Evolutionary conservation across 2,888 invertebrate species (phyloP).

Genomic region (Lamellibrachia columna): DNA sequence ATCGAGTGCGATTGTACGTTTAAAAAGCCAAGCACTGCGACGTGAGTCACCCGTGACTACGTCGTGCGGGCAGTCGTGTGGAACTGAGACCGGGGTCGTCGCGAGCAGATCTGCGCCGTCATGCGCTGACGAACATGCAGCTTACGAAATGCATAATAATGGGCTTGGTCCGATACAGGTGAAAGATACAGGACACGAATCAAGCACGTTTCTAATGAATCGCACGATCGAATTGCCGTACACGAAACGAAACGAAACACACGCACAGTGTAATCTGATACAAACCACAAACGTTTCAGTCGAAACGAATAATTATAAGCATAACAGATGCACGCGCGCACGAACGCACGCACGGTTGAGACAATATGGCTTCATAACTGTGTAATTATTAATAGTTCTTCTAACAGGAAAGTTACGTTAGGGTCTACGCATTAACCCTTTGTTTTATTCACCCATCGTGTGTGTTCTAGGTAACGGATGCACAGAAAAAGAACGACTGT

Average conservation of each 20-base stretch:
- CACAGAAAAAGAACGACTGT: background rate
- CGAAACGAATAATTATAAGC: background rate
- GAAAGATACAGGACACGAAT: background rate
- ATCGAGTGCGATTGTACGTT: background rate
- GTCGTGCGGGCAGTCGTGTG: background rate
- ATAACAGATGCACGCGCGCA: too few species aligned
- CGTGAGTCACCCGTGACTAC: background rate
- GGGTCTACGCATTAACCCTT: background rate
- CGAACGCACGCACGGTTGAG: too few species aligned
- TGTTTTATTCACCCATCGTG: background rate
- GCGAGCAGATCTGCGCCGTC: background rate
- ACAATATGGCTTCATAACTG: too few species aligned
- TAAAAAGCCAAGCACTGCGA: background rate
- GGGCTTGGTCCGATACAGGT: background rate
- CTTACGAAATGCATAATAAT: background rate
- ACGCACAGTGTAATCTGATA: background rate
- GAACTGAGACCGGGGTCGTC: background rate
- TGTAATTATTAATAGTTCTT: too few species aligned
- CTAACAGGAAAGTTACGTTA: too few species aligned
- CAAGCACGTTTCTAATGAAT: background rate
- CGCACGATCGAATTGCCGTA: background rate
- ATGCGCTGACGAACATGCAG: background rate
- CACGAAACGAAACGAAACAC: background rate
- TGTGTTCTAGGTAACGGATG: background rate
- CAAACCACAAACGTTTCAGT: background rate